Evolutionary conservation across 2,888 invertebrate species (phyloP).

Genomic region (Sipha maydis): DNA sequence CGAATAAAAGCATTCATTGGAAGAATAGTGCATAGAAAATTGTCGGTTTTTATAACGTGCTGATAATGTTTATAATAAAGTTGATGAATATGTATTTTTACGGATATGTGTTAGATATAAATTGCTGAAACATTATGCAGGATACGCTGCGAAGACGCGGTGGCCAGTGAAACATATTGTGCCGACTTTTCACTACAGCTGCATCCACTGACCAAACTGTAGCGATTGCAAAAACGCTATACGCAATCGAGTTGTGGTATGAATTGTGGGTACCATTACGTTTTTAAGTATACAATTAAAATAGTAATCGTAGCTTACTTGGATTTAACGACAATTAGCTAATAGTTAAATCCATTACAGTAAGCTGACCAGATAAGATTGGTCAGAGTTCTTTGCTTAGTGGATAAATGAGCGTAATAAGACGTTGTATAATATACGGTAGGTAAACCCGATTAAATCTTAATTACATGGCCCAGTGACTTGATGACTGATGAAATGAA

Average conservation of each 20-base stretch:
- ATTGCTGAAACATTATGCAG: too few species aligned
- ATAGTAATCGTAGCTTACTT: not conserved
- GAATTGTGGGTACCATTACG: not conserved
- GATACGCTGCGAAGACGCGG: too few species aligned
- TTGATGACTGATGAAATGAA: not conserved
- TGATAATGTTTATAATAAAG: too few species aligned
- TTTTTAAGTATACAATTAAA: not conserved
- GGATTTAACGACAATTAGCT: not conserved
- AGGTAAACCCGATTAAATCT: slow-evolving; percentile 28
- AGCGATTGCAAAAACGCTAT: too few species aligned
- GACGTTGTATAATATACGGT: not conserved
- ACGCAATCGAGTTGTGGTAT: not conserved
- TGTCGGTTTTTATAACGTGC: too few species aligned
- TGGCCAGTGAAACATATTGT: too few species aligned
- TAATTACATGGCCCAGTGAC: slow-evolving; percentile 29
- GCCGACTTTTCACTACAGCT: too few species aligned
- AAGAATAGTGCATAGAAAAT: too few species aligned
- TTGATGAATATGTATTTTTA: too few species aligned
- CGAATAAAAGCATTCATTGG: too few species aligned
- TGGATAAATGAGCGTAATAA: slow-evolving; percentile 36
- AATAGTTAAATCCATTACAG: slow-evolving; percentile 15
- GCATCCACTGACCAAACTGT: too few species aligned
- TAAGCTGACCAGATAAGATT: not conserved
- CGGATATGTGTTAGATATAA: too few species aligned
- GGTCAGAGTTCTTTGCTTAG: not conserved